Evolutionary conservation across 1,140 invertebrate genomes (phyloP).

Genomic region (Drosophila mayri): DNA sequence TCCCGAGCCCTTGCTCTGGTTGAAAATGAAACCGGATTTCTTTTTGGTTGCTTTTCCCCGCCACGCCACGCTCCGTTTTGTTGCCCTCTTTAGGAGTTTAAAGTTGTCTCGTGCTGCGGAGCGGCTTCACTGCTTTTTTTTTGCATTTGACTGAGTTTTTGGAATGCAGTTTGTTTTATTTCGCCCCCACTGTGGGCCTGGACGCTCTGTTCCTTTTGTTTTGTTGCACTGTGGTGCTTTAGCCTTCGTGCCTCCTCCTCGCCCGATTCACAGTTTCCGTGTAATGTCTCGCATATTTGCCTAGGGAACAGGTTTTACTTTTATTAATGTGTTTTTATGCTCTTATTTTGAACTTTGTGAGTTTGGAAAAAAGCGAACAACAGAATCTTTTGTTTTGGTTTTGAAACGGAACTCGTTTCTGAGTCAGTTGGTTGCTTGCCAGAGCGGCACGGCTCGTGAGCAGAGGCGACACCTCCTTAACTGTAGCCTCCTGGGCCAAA

Average conservation of each 20-base stretch:
- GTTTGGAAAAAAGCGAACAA: slow-evolving; percentile 24
- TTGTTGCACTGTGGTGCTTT: slow-evolving; percentile 14
- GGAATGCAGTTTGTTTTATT: slow-evolving; percentile 72
- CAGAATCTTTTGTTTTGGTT: slow-evolving; percentile 69
- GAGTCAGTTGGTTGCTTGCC: slow-evolving; percentile 44
- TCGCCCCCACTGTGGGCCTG: slow-evolving; percentile 36
- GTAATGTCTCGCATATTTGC: slow-evolving; percentile 59
- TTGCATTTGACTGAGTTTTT: slow-evolving; percentile 75
- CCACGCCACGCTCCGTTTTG: slow-evolving; percentile 18
- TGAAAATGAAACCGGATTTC: slow-evolving; percentile 82
- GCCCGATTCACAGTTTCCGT: slow-evolving; percentile 66
- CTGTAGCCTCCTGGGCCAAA: neutral
- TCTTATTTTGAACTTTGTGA: slow-evolving; percentile 14
- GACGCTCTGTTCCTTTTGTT: slow-evolving; percentile 33
- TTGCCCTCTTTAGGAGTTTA: slow-evolving; percentile 62
- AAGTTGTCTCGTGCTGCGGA: slow-evolving; percentile 50
- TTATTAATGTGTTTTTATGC: slow-evolving; percentile 21
- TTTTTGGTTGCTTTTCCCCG: slow-evolving; percentile 52
- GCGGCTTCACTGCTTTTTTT: slow-evolving; percentile 46
- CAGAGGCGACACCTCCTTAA: neutral
- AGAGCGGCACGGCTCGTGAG: neutral
- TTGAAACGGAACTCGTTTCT: slow-evolving; percentile 64
- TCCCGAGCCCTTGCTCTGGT: slow-evolving; percentile 63
- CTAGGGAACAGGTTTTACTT: slow-evolving; percentile 47
- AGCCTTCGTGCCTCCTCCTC: slow-evolving; percentile 26